A percentile compares a stretch with the other conserved stretches of the same genome.
phyloP scores from a whole-genome alignment of 2,888 invertebrate species.

The Carabus problematicus region DNA sequence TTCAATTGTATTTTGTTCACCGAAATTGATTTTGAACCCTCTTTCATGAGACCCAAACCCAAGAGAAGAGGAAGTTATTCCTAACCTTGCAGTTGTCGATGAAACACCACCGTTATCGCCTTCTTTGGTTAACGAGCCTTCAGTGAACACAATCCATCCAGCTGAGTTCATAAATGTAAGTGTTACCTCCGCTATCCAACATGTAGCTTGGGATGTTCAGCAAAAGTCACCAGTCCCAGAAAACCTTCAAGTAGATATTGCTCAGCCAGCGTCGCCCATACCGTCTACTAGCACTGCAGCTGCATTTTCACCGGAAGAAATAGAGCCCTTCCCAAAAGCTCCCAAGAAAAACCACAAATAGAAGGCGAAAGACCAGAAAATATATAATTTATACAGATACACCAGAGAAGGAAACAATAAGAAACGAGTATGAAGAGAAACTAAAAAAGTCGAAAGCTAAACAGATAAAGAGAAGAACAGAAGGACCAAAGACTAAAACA shows the following conservation, averaged over 20 bases:
- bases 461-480: conserved; percentile 12
- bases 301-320: conserved; percentile 35
- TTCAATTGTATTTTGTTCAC: conserved; percentile 15
- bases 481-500: conserved; percentile 5
- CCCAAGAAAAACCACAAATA: conserved; percentile 29
- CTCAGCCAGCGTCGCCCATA: conserved; percentile 1
- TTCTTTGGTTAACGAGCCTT: conserved; percentile 18
- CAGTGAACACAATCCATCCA: not conserved
- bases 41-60: conserved; percentile 35
- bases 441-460: conserved; percentile 39
- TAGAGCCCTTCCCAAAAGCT: conserved; percentile 42
- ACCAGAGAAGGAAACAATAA: conserved; percentile 47
- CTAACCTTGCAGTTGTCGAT: conserved; percentile 9
- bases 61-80: not conserved
- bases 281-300: conserved; percentile 7
- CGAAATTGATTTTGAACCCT: conserved; percentile 31
- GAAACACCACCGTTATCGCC: conserved; percentile 9
- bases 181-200: not conserved
- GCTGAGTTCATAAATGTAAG: conserved; percentile 6
- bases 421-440: conserved; percentile 44
- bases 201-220: not conserved
- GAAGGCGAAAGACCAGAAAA: conserved; percentile 40
- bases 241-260: not conserved
- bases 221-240: conserved; percentile 2
- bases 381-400: conserved; percentile 42